phyloP scores from a whole-genome alignment of 2,888 invertebrate species.

The Scaptomyza tumidula region DNA sequence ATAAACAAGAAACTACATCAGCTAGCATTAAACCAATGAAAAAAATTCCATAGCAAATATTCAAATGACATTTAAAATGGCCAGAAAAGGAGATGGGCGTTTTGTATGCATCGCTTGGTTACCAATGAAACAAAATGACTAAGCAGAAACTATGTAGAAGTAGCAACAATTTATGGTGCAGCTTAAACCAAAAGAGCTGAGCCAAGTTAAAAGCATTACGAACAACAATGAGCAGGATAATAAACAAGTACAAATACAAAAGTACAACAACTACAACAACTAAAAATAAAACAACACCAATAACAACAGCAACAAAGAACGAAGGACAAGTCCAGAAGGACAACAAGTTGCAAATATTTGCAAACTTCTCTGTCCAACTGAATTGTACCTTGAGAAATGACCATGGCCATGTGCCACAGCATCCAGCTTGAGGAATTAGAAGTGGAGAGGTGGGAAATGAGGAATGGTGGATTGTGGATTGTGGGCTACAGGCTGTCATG shows the following conservation, averaged over 20 bases:
- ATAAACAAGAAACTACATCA: slow-evolving; percentile 33
- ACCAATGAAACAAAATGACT: slow-evolving; percentile 33
- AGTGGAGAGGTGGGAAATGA: neutral
- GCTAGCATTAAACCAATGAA: slow-evolving; percentile 39
- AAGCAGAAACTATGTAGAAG: slow-evolving; percentile 55
- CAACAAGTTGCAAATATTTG: slow-evolving; percentile 76
- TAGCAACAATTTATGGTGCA: slow-evolving; percentile 62
- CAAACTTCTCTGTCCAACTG: slow-evolving; percentile 47
- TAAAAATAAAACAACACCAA: slow-evolving; percentile 12
- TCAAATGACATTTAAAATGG: slow-evolving; percentile 47
- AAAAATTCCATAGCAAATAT: slow-evolving; percentile 47
- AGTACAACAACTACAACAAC: slow-evolving; percentile 25
- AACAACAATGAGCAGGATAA: slow-evolving; percentile 67
- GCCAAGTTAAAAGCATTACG: slow-evolving; percentile 72
- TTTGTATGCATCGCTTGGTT: slow-evolving; percentile 12
- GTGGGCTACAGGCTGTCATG: slow-evolving; percentile 30
- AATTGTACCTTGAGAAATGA: slow-evolving; percentile 63
- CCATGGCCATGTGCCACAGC: slow-evolving; percentile 31
- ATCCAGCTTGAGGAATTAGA: neutral
- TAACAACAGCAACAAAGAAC: slow-evolving; percentile 11
- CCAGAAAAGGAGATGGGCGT: slow-evolving; percentile 11
- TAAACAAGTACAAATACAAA: slow-evolving; percentile 65
- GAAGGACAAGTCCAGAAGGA: slow-evolving; percentile 43
- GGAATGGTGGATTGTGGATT: slow-evolving; percentile 2
- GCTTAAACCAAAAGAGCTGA: slow-evolving; percentile 71